Conservation (phyloP, 2,113 vertebrate genomes). For the Dipodomys merriami region DNA sequence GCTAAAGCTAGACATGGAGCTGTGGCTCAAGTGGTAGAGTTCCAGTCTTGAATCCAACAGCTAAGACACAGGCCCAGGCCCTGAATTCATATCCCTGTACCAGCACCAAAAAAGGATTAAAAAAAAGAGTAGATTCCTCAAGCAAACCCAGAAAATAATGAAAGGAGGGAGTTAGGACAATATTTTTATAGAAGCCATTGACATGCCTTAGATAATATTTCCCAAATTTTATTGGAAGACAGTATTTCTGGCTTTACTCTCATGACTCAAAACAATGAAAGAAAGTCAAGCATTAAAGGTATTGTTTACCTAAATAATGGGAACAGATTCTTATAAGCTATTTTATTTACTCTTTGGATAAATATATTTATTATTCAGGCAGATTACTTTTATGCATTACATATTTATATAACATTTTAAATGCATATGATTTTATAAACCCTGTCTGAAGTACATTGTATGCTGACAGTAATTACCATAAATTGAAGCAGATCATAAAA, state of each 20-base stretch:
- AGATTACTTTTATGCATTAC: constrained; percentile 71
- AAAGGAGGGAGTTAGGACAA: not conserved
- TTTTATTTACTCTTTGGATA: constrained; percentile 66
- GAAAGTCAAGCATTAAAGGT: constrained; percentile 18
- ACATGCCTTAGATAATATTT: constrained; percentile 30
- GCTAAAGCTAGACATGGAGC: too few relatives aligned
- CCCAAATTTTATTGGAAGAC: constrained; percentile 16
- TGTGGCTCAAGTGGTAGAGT: too few relatives aligned
- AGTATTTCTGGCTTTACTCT: constrained; percentile 36
- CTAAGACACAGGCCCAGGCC: too few relatives aligned
- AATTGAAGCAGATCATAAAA: constrained; percentile 54
- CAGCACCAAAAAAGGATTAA: too few relatives aligned
- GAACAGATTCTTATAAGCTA: constrained; percentile 58
- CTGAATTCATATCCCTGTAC: too few relatives aligned
- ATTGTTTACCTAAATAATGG: constrained; percentile 75
- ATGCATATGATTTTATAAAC: constrained; percentile 67
- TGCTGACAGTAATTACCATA: constrained; percentile 56
- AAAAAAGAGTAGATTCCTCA: not conserved
- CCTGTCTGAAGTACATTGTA: constrained; percentile 60
- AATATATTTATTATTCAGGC: constrained; percentile 77
- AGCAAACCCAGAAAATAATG: not conserved
- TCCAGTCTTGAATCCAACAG: too few relatives aligned
- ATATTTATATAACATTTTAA: constrained; percentile 78
- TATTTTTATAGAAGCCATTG: constrained; percentile 8
- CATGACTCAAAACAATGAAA: constrained; percentile 47